These are phyloP conservation scores for Autographa pulchrina DNA, from an alignment of 2,888 invertebrate genomes.

Conservation along the genomic window DNA sequence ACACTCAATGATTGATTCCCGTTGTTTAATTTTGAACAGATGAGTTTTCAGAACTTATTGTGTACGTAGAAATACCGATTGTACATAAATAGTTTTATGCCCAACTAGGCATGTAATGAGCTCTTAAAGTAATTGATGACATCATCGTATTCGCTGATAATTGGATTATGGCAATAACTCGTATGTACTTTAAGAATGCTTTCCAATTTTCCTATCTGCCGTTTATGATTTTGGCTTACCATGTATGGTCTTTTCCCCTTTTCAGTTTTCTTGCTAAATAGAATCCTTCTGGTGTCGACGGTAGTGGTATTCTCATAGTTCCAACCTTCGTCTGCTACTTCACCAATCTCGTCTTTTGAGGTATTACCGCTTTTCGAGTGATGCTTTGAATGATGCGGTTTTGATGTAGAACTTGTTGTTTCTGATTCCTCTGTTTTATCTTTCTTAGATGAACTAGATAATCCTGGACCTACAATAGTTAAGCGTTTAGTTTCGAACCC, in stretches of 20 bases:
- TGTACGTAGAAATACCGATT: too few species aligned
- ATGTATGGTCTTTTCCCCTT: conserved; percentile 81
- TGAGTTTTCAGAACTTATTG: too few species aligned
- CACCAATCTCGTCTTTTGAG: conserved; percentile 62
- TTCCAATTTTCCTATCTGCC: neutral
- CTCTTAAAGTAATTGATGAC: neutral
- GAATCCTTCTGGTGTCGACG: conserved; percentile 80
- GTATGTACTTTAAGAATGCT: neutral
- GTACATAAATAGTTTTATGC: too few species aligned
- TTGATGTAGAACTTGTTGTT: conserved; percentile 13
- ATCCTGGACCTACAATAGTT: conserved; percentile 47
- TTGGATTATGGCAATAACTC: neutral
- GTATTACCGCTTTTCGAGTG: conserved; percentile 38
- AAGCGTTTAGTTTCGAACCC: neutral
- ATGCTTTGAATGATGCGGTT: conserved; percentile 45
- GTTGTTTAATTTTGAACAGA: too few species aligned
- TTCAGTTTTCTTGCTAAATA: conserved; percentile 76
- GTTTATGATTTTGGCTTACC: conserved; percentile 69
- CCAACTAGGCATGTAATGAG: neutral
- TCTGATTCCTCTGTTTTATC: conserved; percentile 26
- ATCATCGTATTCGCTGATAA: neutral
- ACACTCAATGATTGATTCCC: too few species aligned
- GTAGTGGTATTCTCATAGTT: conserved; percentile 77
- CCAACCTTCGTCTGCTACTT: conserved; percentile 79
- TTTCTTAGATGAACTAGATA: conserved; percentile 51